A percentile compares a stretch with the other conserved stretches of the same genome.
Conservation (phyloP, 2,113 vertebrate species). For the Ramphastos sulfuratus region DNA sequence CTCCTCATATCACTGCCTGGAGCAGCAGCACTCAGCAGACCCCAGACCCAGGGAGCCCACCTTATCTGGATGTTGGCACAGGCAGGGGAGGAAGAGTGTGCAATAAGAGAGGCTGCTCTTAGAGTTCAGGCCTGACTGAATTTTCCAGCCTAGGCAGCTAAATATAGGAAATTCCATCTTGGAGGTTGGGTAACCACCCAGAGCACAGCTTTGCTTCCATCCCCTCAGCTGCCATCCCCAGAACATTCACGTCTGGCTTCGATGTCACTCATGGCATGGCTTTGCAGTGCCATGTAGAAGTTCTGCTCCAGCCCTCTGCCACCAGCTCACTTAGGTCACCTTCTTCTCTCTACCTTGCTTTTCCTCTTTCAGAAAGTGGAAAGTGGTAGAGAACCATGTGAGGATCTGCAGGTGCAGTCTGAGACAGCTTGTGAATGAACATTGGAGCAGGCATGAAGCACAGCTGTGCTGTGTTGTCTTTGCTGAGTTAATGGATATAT, state of each 20-base stretch:
- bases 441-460: not conserved
- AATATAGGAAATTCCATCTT: not conserved
- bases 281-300: not conserved
- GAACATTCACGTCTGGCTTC: not conserved
- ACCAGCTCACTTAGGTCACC: not conserved
- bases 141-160: slow-evolving; percentile 22
- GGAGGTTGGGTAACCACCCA: not conserved
- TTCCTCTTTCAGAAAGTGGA: not conserved
- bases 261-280: not conserved
- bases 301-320: not conserved
- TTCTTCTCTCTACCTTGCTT: not conserved
- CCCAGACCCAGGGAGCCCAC: not conserved
- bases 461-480: not conserved
- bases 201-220: slow-evolving; percentile 8
- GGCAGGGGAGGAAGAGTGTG: not conserved
- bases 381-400: accelerated
- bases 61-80: not conserved
- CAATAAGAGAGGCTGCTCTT: not conserved
- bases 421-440: not conserved
- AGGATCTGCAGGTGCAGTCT: not conserved
- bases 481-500: not conserved
- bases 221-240: not conserved
- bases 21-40: not conserved
- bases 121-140: not conserved
- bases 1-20: not conserved